These are phyloP conservation scores for Helarctos malayanus DNA, from an alignment of 2,797 vertebrate species.

Conservation along the genomic window DNA sequence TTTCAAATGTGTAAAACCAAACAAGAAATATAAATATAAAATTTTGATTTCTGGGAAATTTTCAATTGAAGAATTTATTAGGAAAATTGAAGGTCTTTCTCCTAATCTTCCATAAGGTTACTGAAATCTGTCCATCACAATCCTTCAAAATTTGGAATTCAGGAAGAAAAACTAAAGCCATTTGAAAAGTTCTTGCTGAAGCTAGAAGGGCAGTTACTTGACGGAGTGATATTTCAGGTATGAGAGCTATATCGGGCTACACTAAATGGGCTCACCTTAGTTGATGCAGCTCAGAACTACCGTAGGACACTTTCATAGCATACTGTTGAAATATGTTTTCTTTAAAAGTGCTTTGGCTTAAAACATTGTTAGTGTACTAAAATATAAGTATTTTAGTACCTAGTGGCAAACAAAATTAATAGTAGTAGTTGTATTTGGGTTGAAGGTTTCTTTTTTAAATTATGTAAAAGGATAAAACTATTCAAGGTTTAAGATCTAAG, in stretches of 20 bases:
- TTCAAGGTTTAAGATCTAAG: background rate
- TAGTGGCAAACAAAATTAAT: constrained; percentile 53
- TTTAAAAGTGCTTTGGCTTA: constrained; percentile 67
- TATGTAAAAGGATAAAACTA: background rate
- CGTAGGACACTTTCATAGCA: background rate
- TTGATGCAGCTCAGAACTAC: background rate
- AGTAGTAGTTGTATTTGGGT: background rate
- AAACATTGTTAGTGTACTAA: constrained; percentile 26
- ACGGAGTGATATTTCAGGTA: constrained; percentile 98
- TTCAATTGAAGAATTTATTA: constrained; percentile 51
- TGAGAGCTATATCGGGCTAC: background rate
- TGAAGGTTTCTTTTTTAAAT: background rate
- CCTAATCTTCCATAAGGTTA: constrained; percentile 90
- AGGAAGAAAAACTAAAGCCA: constrained; percentile 98
- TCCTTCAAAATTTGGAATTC: constrained; percentile 97
- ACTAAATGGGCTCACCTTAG: background rate
- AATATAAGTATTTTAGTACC: constrained; percentile 7
- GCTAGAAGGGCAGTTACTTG: constrained; percentile 96
- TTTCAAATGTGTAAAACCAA: constrained; percentile 34
- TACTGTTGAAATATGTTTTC: constrained; percentile 18
- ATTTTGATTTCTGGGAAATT: constrained; percentile 55
- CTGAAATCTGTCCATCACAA: constrained; percentile 99
- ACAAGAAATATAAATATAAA: background rate
- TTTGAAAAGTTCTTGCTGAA: constrained; percentile 98
- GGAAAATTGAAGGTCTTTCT: constrained; percentile 39